Evolutionary conservation across 2,888 invertebrate genomes (phyloP), one percentile per base, ranked within the genome.

Genomic region (Temnothorax ravouxi): DNA sequence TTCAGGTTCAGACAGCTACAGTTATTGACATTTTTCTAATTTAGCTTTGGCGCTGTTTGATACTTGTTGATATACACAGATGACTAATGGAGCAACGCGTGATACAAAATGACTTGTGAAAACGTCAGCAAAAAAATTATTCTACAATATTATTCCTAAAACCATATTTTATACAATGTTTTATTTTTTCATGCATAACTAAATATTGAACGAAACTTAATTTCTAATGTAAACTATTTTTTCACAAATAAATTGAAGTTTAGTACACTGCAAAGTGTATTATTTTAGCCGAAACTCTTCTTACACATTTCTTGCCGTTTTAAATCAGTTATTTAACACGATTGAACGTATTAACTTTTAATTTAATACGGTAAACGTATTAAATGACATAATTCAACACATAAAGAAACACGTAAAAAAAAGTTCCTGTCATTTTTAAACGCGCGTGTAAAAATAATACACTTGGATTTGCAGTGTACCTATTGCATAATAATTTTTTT

Each of bases 41-140:
- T 69, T 47, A 41, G 52, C 34, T 59, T 74, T 41, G 62, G 47
- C 15, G 47, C 52, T 29, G 21, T 44, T 56, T 29, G 5, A 64
- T 21, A 15, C 0, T 47, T 21, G 5, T 18, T 13, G 13, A 34
- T 29, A 52, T 52, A 29, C n/a, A 13, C 6, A 38, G 11, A 62
- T 11, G n/a, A 52, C 3, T 25, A 50, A 29, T 69, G 1, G 11
- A 69, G 18, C 29, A 67, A 18, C 5, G 4, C 9, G 21, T n/a
- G 29, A 29, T 29, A 67, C 4, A 29, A 67, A 67, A 29, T 38
- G 1, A 9, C 29, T 38, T 62, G 15, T 47, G 29, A 44, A 15
- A 41, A 66, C 15, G 21, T 41, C 21, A 21, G 5, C 11, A 44
- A 38, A 15, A n/a, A 41, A 66, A 3, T 34, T 3, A 64, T 15